A percentile compares a stretch with the other conserved stretches of the same genome.
Conservation (phyloP, 2,888 invertebrate genomes). For the Athalia circularis region DNA sequence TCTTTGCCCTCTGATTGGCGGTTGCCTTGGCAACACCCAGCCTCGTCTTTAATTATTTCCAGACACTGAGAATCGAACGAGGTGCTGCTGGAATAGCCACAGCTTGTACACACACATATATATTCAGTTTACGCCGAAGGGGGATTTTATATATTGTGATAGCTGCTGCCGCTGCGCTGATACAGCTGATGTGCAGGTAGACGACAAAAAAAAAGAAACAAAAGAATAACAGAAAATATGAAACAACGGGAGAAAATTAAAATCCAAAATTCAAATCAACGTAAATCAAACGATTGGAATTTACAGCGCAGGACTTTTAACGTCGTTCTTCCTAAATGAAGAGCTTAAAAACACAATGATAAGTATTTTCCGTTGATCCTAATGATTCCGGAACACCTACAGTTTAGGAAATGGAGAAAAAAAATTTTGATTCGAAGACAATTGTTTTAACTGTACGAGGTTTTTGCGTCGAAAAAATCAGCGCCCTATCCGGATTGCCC, state of each 20-base stretch:
- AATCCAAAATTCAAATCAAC: not conserved
- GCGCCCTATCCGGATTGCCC: too few relatives aligned
- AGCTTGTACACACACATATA: constrained; percentile 56
- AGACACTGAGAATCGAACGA: constrained; percentile 75
- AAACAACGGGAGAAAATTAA: constrained; percentile 25
- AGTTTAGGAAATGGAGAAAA: too few relatives aligned
- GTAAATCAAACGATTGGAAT: not conserved
- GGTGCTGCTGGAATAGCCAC: constrained; percentile 64
- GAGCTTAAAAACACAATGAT: too few relatives aligned
- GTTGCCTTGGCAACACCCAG: constrained; percentile 74
- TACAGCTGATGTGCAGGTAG: not conserved
- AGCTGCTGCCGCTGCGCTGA: constrained; percentile 23
- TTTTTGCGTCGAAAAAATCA: too few relatives aligned
- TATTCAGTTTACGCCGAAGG: constrained; percentile 54
- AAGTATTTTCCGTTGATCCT: too few relatives aligned
- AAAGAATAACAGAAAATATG: constrained; percentile 9
- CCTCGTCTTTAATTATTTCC: constrained; percentile 74
- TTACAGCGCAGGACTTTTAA: not conserved
- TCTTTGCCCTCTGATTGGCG: constrained; percentile 74
- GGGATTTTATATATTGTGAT: constrained; percentile 45
- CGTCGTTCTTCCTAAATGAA: too few relatives aligned
- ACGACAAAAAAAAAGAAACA: not conserved
- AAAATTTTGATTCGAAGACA: too few relatives aligned
- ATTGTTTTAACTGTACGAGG: too few relatives aligned
- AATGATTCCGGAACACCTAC: too few relatives aligned